Evolutionary conservation across 2,888 invertebrate species (phyloP).

Genomic region (Drosophila stalkeri): DNA sequence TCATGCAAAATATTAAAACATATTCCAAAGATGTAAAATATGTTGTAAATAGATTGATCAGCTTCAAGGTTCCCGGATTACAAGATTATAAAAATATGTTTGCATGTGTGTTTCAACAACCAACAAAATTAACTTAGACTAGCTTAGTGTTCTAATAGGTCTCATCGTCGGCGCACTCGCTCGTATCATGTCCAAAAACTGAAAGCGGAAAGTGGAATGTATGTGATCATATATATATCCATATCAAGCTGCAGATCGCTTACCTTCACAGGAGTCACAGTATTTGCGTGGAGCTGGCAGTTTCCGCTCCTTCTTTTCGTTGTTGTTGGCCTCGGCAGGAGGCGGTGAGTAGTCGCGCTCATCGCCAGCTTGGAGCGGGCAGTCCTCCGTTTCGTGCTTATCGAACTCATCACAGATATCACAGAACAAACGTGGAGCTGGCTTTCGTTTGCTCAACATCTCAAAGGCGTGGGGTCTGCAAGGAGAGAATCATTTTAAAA

Average conservation of each 20-base stretch:
- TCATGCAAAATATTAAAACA: constrained; percentile 15
- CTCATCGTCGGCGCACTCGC: constrained; percentile 92
- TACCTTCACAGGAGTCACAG: constrained; percentile 97
- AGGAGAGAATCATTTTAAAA: neutral
- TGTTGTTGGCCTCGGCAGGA: constrained; percentile 64
- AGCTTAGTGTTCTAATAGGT: constrained; percentile 65
- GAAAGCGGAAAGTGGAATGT: constrained; percentile 22
- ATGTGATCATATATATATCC: neutral
- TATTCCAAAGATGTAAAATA: constrained; percentile 42
- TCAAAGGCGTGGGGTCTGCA: constrained; percentile 86
- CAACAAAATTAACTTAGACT: constrained; percentile 42
- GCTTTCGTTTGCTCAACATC: constrained; percentile 85
- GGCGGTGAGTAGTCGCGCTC: constrained; percentile 84
- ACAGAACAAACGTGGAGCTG: constrained; percentile 95
- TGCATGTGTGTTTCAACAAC: constrained; percentile 29
- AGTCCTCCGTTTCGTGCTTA: constrained; percentile 98
- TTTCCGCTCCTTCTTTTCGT: constrained; percentile 82
- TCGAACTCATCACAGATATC: constrained; percentile 99
- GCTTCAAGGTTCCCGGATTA: constrained; percentile 20
- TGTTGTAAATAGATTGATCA: constrained; percentile 24
- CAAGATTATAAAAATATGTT: constrained; percentile 6
- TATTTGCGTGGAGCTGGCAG: constrained; percentile 89
- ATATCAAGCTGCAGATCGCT: constrained; percentile 31
- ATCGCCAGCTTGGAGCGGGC: constrained; percentile 92
- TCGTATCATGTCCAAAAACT: constrained; percentile 96